phyloP scores from a whole-genome alignment of 2,113 vertebrate genomes.

The Entomyzon cyanotis region DNA sequence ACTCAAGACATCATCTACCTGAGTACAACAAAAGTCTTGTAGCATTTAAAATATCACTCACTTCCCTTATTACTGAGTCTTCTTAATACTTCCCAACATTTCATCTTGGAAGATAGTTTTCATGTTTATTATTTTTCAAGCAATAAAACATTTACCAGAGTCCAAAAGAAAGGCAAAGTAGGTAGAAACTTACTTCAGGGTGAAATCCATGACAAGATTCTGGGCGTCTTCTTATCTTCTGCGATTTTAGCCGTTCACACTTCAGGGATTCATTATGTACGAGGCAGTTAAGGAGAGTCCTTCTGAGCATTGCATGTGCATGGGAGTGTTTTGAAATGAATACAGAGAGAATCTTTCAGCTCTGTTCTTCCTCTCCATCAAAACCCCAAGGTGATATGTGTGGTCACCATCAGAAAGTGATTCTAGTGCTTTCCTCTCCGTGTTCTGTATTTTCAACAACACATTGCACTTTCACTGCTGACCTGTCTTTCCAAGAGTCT shows the following conservation, averaged over 20 bases:
- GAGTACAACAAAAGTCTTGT: neutral
- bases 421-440: neutral
- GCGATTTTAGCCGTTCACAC: slow-evolving; percentile 93
- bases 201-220: slow-evolving; percentile 97
- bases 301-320: neutral
- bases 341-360: neutral
- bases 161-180: neutral
- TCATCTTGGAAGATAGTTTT: neutral
- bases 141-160: neutral
- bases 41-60: neutral
- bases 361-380: neutral
- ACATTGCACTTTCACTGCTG: neutral
- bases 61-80: neutral
- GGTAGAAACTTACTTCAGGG: slow-evolving; percentile 82
- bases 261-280: slow-evolving; percentile 99
- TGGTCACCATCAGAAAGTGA: neutral
- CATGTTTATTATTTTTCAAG: neutral
- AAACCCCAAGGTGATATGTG: neutral
- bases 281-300: slow-evolving; percentile 82
- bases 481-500: neutral
- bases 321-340: neutral
- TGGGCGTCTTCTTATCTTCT: slow-evolving; percentile 95
- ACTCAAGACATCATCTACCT: neutral
- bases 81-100: neutral
- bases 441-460: neutral